Conservation (phyloP, 2,888 invertebrate genomes). For the Cryptocephalus primarius region DNA sequence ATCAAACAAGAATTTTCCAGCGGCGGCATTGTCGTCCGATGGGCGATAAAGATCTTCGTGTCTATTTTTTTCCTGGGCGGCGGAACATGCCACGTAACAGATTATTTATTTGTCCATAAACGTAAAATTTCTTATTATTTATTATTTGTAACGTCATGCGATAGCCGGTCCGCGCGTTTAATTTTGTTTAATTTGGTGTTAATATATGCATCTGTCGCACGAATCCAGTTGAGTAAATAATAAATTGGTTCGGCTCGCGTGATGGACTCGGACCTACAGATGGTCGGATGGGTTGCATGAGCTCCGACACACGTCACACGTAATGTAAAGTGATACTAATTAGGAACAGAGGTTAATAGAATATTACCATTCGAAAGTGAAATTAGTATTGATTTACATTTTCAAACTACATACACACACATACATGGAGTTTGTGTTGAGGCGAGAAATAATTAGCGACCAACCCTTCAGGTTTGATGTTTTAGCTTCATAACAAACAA, state of each 20-base stretch:
- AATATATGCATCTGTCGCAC: constrained; percentile 31
- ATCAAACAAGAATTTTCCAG: too few species aligned
- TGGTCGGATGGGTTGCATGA: background rate
- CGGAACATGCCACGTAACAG: background rate
- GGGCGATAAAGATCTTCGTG: background rate
- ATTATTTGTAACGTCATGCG: background rate
- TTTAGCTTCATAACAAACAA: too few species aligned
- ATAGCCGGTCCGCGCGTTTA: background rate
- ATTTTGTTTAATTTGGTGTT: constrained; percentile 29
- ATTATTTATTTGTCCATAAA: background rate
- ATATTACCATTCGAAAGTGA: background rate
- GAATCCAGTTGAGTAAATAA: constrained; percentile 24
- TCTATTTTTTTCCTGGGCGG: background rate
- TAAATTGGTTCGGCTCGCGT: constrained; percentile 17
- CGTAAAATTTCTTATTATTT: background rate
- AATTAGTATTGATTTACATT: background rate
- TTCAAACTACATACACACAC: too few species aligned
- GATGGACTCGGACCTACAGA: background rate
- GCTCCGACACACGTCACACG: background rate
- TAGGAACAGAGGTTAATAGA: background rate
- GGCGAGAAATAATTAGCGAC: too few species aligned
- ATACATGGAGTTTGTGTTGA: too few species aligned
- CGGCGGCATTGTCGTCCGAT: too few species aligned
- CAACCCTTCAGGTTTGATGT: too few species aligned
- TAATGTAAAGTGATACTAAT: background rate